Percentiles rank a stretch among this genome's conserved stretches.
Evolutionary conservation across 2,888 invertebrate species (phyloP).

Genomic region (Perizoma affinitatum): DNA sequence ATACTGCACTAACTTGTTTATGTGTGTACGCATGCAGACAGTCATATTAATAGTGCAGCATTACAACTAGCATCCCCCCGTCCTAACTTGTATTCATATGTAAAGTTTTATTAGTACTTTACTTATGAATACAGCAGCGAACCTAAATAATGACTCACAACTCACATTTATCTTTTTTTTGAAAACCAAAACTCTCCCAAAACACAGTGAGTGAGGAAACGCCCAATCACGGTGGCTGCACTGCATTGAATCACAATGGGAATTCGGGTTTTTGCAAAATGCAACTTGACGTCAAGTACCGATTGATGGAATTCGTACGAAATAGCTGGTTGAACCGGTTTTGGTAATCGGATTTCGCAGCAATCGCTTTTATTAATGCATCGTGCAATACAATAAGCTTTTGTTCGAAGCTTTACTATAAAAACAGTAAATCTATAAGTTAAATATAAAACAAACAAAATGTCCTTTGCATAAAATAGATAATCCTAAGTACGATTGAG

Average conservation of each 20-base stretch:
- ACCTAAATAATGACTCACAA: conserved; percentile 9
- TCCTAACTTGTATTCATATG: too few species aligned
- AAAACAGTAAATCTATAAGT: too few species aligned
- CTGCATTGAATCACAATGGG: conserved; percentile 37
- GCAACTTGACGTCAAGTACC: conserved; percentile 43
- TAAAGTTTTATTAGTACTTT: too few species aligned
- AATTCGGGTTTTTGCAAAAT: conserved; percentile 35
- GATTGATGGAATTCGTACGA: conserved; percentile 48
- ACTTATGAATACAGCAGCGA: background rate
- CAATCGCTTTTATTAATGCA: conserved; percentile 59
- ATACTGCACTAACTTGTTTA: too few species aligned
- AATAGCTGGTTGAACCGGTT: conserved; percentile 50
- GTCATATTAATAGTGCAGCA: too few species aligned
- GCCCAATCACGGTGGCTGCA: conserved; percentile 31
- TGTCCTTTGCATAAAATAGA: too few species aligned
- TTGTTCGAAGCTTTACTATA: conserved; percentile 19
- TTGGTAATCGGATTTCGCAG: conserved; percentile 57
- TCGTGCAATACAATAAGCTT: conserved; percentile 46
- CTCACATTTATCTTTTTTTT: conserved; percentile 12
- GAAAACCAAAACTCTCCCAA: conserved; percentile 24
- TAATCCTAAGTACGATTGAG: too few species aligned
- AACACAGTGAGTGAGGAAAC: conserved; percentile 29
- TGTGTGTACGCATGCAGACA: too few species aligned
- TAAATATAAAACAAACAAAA: too few species aligned
- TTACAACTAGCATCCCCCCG: too few species aligned